A percentile compares a stretch with the other conserved stretches of the same genome.
These are phyloP conservation scores for Acromyrmex echinatior DNA, from an alignment of 1,140 invertebrate species.

Conservation along the genomic window DNA sequence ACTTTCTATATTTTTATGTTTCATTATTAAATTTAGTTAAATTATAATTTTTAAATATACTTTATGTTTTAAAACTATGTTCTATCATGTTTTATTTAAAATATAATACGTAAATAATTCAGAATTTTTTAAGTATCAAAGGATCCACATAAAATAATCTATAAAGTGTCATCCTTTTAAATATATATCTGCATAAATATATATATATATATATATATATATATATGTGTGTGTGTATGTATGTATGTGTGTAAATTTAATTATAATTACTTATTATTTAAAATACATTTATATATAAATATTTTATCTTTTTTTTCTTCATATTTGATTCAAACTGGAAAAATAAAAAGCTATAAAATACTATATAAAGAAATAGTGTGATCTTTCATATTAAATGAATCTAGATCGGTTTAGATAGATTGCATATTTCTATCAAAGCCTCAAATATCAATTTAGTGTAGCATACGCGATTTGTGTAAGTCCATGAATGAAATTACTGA, in stretches of 20 bases:
- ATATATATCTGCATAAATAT: too few relatives aligned
- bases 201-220: too few relatives aligned
- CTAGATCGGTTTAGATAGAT: background rate
- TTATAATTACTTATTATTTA: background rate
- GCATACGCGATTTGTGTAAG: background rate
- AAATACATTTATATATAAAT: background rate
- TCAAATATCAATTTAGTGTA: background rate
- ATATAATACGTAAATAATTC: background rate
- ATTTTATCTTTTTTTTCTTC: background rate
- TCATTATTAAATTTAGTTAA: background rate
- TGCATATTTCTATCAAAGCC: background rate
- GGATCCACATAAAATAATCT: background rate
- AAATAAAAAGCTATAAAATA: too few relatives aligned
- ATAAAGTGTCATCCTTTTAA: background rate
- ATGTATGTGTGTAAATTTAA: background rate
- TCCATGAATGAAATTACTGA: slow-evolving; percentile 15
- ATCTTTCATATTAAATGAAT: background rate
- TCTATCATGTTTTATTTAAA: background rate
- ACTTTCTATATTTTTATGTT: background rate
- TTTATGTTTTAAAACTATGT: background rate
- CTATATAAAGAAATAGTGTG: too few relatives aligned
- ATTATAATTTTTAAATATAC: background rate
- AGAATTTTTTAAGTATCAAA: background rate
- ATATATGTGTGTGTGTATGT: too few relatives aligned
- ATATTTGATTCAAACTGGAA: background rate